These are phyloP conservation scores for Plumapathes pennacea DNA, from an alignment of 92 coral and sea anemone genomes.

Conservation along the genomic window DNA sequence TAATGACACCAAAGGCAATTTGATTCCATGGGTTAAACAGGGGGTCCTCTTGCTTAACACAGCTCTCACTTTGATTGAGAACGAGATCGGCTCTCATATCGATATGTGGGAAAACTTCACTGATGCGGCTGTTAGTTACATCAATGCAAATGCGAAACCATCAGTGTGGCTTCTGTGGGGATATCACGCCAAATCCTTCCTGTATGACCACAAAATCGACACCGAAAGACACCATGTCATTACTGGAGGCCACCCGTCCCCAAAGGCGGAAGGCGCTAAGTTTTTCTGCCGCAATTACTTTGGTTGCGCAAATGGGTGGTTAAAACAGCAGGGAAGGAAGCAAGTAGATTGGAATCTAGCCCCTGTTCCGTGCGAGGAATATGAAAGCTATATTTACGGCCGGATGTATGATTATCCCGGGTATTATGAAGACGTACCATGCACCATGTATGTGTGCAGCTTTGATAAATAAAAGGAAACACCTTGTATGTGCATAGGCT, in stretches of 20 bases:
- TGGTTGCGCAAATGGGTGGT: slow-evolving; percentile 44
- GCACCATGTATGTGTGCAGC: slow-evolving; percentile 46
- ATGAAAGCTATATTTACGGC: slow-evolving; percentile 28
- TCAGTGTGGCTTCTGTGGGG: slow-evolving; percentile 63
- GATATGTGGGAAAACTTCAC: slow-evolving; percentile 34
- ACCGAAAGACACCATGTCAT: slow-evolving; percentile 42
- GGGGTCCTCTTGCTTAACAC: slow-evolving; percentile 54
- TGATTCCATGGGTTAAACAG: slow-evolving; percentile 42
- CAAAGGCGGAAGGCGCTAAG: slow-evolving; percentile 15
- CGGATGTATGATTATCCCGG: slow-evolving; percentile 27
- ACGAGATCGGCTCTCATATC: slow-evolving; percentile 47
- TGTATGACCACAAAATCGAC: slow-evolving; percentile 19
- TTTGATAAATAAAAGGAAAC: too few relatives aligned
- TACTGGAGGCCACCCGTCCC: slow-evolving; percentile 60
- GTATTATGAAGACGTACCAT: slow-evolving; percentile 6
- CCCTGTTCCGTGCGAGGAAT: slow-evolving; percentile 46
- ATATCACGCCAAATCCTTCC: slow-evolving; percentile 28
- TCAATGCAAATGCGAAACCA: slow-evolving; percentile 31
- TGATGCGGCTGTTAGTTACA: slow-evolving; percentile 15
- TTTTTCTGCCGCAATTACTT: slow-evolving; percentile 61
- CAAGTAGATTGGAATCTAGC: slow-evolving; percentile 51
- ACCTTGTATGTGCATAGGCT: too few relatives aligned
- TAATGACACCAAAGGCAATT: slow-evolving; percentile 17
- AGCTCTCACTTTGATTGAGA: slow-evolving; percentile 37
- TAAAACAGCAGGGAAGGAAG: slow-evolving; percentile 30